phyloP scores from a whole-genome alignment of 2,888 invertebrate species.

The Drosophila trichaetosa region DNA sequence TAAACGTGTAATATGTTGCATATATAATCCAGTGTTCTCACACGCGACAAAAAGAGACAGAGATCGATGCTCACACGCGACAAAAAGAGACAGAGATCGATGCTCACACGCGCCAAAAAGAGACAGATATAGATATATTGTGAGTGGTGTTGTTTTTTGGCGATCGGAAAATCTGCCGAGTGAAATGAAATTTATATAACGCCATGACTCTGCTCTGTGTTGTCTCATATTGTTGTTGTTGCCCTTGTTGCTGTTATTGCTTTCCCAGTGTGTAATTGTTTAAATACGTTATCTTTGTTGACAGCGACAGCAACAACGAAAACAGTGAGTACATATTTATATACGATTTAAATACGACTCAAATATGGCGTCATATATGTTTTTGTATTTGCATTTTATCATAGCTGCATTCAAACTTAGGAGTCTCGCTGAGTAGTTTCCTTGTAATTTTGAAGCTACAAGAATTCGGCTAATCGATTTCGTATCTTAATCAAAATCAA shows the following conservation, averaged over 20 bases:
- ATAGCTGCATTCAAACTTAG: neutral
- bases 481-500: neutral
- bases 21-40: neutral
- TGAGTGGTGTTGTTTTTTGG: too few species aligned
- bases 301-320: slow-evolving; percentile 10
- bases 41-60: neutral
- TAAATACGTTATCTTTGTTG: slow-evolving; percentile 49
- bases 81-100: neutral
- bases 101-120: too few species aligned
- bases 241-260: slow-evolving; percentile 4
- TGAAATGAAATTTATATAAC: neutral
- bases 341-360: slow-evolving; percentile 20
- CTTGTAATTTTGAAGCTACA: neutral
- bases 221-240: neutral
- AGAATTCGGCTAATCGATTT: neutral
- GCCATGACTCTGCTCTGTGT: neutral
- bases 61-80: too few species aligned
- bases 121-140: too few species aligned
- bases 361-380: neutral
- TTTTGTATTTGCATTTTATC: neutral
- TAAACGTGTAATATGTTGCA: neutral
- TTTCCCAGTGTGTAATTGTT: slow-evolving; percentile 38
- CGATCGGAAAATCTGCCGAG: neutral
- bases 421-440: neutral
- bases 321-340: neutral